A percentile compares a stretch with the other conserved stretches of the same genome.
phyloP scores from a whole-genome alignment of 2,797 vertebrate genomes.

The Cyclopterus lumpus region DNA sequence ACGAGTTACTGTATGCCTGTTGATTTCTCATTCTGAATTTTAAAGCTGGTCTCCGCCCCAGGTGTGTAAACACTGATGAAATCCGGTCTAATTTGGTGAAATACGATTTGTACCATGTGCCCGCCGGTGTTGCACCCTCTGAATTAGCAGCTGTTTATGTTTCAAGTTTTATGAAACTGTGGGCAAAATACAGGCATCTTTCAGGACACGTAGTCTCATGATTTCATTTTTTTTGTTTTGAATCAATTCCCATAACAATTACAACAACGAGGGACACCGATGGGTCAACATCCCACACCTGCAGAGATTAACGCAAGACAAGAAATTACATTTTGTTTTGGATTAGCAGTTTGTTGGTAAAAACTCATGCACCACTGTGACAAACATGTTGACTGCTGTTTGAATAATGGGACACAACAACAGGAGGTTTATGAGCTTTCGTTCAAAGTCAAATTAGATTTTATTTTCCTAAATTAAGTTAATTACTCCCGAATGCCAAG shows the following conservation, averaged over 20 bases:
- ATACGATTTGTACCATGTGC: conserved; percentile 45
- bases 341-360: conserved; percentile 8
- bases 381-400: conserved; percentile 13
- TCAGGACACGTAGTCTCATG: background rate
- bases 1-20: conserved; percentile 32
- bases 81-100: conserved; percentile 66
- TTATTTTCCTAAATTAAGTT: conserved; percentile 4
- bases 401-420: conserved; percentile 23
- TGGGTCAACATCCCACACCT: conserved; percentile 29
- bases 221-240: conserved; percentile 34
- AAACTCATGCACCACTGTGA: conserved; percentile 12
- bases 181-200: no score
- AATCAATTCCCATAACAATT: conserved; percentile 17
- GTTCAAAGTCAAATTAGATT: background rate
- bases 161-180: conserved; percentile 28
- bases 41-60: conserved; percentile 48
- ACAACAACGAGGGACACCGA: conserved; percentile 15
- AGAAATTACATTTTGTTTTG: conserved; percentile 7
- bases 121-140: conserved; percentile 34
- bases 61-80: conserved; percentile 73
- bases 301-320: conserved; percentile 29
- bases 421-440: background rate
- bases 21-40: conserved; percentile 51
- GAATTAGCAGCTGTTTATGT: conserved; percentile 30
- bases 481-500: background rate